Base-by-base conservation (phyloP, 1,140 invertebrate genomes). In the Nephila pilipes region DNA sequence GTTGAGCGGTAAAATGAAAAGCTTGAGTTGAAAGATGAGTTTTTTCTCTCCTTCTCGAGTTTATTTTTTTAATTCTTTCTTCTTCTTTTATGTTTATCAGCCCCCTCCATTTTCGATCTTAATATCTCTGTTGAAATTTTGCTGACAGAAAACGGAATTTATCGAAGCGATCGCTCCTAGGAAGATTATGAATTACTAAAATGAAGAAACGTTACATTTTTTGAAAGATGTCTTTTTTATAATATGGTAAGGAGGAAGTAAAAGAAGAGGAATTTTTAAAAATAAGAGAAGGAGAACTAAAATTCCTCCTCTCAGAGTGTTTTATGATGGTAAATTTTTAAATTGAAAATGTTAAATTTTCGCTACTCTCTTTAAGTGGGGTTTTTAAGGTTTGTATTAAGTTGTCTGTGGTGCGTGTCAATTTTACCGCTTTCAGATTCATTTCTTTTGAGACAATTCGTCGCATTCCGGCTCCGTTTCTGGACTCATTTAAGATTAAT, bases 121-220 rank as follows among this genome's bases (percentile, higher is more conserved):
- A 87, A 93, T 87, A 60, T 58, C 54, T 65, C 2, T 54, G 79
- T 63, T 87, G 85, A 87, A 93, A 87, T 65, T 69, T 20, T n/a
- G 36, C 54, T 80, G 85, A 85, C 85, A 85, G 85, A 79, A 63
- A 87, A 63, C 38, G 46, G 38, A 87, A 93, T 87, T 87, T 87
- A 93, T 93, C 60, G 91, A 93, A 93, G 91, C 87, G 91, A 69
- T 93, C 91, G 46, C 54, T 79, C 63, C 6, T 10, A 32, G 54
- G 91, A 93, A 93, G 83, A 93, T 93, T 93, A 93, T 93, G 85
- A 93, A 93, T 93, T 93, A 93, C 91, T 22, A 38, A 58, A 32
- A 87, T 58, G 54, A 29, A 38, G 69, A 58, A 60, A 18, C n/a
- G 85, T 36, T 85, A 58, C 90, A 58, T 87, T 93, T 92, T 92